Base-by-base conservation (phyloP, 2,113 vertebrate genomes). In the Myiozetetes cayanensis region DNA sequence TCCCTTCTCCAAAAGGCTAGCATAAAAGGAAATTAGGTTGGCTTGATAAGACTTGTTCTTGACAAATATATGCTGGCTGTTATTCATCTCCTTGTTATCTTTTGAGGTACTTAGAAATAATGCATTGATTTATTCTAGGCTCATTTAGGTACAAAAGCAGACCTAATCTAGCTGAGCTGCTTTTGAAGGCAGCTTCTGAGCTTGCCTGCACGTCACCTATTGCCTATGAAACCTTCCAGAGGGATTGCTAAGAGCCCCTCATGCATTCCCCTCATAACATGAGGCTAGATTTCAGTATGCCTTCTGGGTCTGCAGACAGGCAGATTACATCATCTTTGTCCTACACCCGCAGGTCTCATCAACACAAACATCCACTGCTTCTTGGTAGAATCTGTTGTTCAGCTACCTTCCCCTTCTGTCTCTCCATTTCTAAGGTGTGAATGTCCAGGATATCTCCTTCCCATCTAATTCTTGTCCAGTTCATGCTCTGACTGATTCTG, bases 11-110 rank as follows among this genome's bases (percentile, higher is more conserved):
- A 80, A 90, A 95, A 90, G 50, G 59, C 65, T 93, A 76, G 47
- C 88, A 85, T 62, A 77, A 96, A 94, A 86, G 92, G 83, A 90
- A 95, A 93, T 95, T 55, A 92, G 90, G 94, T 89, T 97, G 94
- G 72, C 76, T 92, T 92, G 75, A 67, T 92, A 94, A 92, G 92
- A 90, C 92, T 90, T 90, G 37, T 77, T 93, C 86, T 59, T 94
- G 92, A 94, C 72, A 93, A 92, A 92, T 89, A 61, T 50, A 43
- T 88, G 44, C 83, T 74, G 80, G 72, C 73, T 94, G 83, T 84
- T 95, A 92, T 41, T 90, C 86, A 80, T 66, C 88, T 80, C 75
- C 85, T 81, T 66, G 61, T 92, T 97, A 88, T 86, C 92, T 92
- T 92, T 16, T 77, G 72, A 92, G 65, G 80, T 74, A 47, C 76